A percentile compares a stretch with the other conserved stretches of the same genome.
phyloP scores from a whole-genome alignment of 35 echinoderm and acorn worm genomes.

The Lytechinus variegatus region DNA sequence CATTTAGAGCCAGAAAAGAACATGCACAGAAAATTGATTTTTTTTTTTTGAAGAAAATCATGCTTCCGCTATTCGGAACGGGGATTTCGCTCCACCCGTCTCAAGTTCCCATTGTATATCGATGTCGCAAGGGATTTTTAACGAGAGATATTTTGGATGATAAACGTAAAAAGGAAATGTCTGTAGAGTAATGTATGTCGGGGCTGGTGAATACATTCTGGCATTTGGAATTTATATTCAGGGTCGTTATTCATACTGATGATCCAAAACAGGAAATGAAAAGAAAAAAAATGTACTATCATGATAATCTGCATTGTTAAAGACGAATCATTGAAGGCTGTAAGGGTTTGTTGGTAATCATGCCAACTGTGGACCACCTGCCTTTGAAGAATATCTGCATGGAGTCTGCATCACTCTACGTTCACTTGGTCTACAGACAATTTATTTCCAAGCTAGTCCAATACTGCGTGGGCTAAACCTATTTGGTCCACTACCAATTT shows the following conservation, averaged over 20 bases:
- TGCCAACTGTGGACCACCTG: no score
- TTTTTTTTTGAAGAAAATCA: neutral
- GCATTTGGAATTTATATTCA: neutral
- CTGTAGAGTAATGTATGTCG: neutral
- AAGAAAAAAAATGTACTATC: no score
- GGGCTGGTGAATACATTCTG: neutral
- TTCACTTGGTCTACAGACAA: no score
- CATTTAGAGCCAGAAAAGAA: neutral
- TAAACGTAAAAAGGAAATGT: neutral
- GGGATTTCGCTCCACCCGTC: neutral
- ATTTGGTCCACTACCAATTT: no score
- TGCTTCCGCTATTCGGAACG: neutral
- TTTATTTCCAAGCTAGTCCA: no score
- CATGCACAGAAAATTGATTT: neutral
- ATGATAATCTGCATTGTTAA: no score
- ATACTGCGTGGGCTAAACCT: no score
- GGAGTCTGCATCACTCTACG: no score
- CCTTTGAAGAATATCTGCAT: no score
- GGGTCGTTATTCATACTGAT: neutral
- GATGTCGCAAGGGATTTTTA: neutral
- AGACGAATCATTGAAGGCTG: no score
- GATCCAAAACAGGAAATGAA: neutral
- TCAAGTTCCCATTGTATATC: neutral
- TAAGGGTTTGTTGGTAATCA: no score
- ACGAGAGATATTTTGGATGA: neutral